A percentile compares a stretch with the other conserved stretches of the same genome.
These are phyloP conservation scores for Mycteria americana DNA, from an alignment of 2,797 vertebrate genomes.

Conservation along the genomic window DNA sequence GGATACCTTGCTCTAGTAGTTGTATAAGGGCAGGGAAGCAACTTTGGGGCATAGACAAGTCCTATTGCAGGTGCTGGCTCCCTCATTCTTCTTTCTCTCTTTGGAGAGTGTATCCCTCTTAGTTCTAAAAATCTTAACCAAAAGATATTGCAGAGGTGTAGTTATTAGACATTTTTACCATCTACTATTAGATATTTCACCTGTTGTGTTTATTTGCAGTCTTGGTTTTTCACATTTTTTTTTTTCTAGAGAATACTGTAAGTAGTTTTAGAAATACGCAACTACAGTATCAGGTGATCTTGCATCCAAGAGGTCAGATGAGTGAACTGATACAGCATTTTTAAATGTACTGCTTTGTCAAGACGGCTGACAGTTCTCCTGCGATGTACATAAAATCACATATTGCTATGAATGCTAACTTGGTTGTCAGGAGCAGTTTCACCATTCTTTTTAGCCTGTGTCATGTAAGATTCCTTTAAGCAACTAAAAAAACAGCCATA, in stretches of 20 bases:
- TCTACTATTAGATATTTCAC: not conserved
- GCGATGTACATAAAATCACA: slow-evolving; percentile 64
- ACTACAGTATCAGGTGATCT: slow-evolving; percentile 43
- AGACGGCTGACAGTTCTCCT: slow-evolving; percentile 52
- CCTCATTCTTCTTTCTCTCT: not conserved
- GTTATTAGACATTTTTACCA: not conserved
- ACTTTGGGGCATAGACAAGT: not conserved
- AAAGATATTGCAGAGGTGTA: not conserved
- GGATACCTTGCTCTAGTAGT: not conserved
- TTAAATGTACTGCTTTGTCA: slow-evolving; percentile 60
- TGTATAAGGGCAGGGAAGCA: not conserved
- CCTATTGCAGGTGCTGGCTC: not conserved
- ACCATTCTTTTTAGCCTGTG: slow-evolving; percentile 81
- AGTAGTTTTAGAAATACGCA: not conserved
- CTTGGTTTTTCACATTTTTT: not conserved
- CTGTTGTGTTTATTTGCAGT: not conserved
- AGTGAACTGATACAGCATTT: slow-evolving; percentile 65
- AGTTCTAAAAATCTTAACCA: not conserved
- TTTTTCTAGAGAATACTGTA: not conserved
- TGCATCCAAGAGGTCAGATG: slow-evolving; percentile 63
- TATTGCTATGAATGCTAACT: slow-evolving; percentile 80
- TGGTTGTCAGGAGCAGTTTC: slow-evolving; percentile 84
- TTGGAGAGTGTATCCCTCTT: not conserved
- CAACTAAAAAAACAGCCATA: slow-evolving; percentile 88
- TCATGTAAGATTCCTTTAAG: slow-evolving; percentile 87